Evolutionary conservation across 1,140 invertebrate genomes (phyloP).

Genomic region (Drosophila varians): DNA sequence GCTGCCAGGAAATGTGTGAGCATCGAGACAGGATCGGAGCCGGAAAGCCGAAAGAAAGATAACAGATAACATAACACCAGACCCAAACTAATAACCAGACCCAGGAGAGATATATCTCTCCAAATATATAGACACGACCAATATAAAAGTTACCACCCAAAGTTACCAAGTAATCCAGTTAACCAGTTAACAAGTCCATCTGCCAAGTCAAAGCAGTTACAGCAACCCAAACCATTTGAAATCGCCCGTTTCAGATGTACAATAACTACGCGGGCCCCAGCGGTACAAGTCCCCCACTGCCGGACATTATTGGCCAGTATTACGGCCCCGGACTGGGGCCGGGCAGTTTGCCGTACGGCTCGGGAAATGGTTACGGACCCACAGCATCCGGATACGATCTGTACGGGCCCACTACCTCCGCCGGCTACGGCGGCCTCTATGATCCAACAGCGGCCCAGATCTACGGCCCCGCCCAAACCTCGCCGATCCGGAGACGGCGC

Average conservation of each 20-base stretch:
- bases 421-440: slow-evolving; percentile 50
- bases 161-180: slow-evolving; percentile 9
- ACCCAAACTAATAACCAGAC: slow-evolving; percentile 29
- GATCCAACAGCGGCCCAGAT: slow-evolving; percentile 43
- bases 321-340: slow-evolving; percentile 50
- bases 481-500: slow-evolving; percentile 77
- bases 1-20: slow-evolving; percentile 14
- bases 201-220: slow-evolving; percentile 67
- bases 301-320: slow-evolving; percentile 82
- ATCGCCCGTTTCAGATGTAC: slow-evolving; percentile 84
- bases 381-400: slow-evolving; percentile 59
- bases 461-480: slow-evolving; percentile 56
- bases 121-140: slow-evolving; percentile 21
- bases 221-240: slow-evolving; percentile 61
- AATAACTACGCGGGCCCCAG: slow-evolving; percentile 72
- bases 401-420: slow-evolving; percentile 57
- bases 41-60: slow-evolving; percentile 21
- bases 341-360: slow-evolving; percentile 28
- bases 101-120: slow-evolving; percentile 32
- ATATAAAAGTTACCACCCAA: slow-evolving; percentile 9
- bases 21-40: slow-evolving; percentile 18
- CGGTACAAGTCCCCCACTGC: slow-evolving; percentile 82
- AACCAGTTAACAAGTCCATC: slow-evolving; percentile 38
- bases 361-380: slow-evolving; percentile 37
- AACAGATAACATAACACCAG: slow-evolving; percentile 43